phyloP scores from a whole-genome alignment of 2,797 vertebrate genomes.

The Craterocephalus amniculus region DNA sequence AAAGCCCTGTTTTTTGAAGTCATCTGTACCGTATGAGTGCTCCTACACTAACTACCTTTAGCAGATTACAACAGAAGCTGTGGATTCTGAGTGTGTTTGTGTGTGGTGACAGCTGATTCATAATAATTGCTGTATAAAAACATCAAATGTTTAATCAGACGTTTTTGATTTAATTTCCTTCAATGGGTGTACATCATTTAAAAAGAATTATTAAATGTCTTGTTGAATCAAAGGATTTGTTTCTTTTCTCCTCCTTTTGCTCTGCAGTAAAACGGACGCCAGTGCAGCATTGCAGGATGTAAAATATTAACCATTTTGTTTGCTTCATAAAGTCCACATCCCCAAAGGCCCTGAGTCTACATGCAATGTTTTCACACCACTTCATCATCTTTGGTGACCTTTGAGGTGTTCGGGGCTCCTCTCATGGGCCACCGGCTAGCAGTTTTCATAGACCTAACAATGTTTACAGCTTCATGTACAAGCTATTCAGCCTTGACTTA shows the following conservation, averaged over 20 bases:
- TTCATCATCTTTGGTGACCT: constrained; percentile 37
- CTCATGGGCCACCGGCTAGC: constrained; percentile 8
- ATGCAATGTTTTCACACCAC: constrained; percentile 17
- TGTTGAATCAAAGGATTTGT: constrained; percentile 51
- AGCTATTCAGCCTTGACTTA: constrained; percentile 28
- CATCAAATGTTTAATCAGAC: constrained; percentile 59
- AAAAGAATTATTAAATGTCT: constrained; percentile 75
- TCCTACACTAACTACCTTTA: constrained; percentile 38
- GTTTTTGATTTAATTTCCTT: constrained; percentile 68
- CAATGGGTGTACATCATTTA: constrained; percentile 66
- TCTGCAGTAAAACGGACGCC: neutral
- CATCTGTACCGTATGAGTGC: constrained; percentile 41
- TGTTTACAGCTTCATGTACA: constrained; percentile 32
- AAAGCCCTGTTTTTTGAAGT: constrained; percentile 42
- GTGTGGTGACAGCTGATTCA: constrained; percentile 58
- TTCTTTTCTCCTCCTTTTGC: neutral
- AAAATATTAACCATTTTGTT: constrained; percentile 34
- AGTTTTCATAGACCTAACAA: neutral
- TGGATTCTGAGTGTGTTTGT: constrained; percentile 40
- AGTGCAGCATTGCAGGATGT: neutral
- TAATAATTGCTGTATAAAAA: constrained; percentile 57
- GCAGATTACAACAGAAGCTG: constrained; percentile 44
- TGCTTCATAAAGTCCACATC: constrained; percentile 17
- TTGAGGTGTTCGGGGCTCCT: constrained; percentile 16
- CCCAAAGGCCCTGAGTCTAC: neutral